Conservation (phyloP, 1,140 invertebrate genomes). For the Mizuhopecten yessoensis region DNA sequence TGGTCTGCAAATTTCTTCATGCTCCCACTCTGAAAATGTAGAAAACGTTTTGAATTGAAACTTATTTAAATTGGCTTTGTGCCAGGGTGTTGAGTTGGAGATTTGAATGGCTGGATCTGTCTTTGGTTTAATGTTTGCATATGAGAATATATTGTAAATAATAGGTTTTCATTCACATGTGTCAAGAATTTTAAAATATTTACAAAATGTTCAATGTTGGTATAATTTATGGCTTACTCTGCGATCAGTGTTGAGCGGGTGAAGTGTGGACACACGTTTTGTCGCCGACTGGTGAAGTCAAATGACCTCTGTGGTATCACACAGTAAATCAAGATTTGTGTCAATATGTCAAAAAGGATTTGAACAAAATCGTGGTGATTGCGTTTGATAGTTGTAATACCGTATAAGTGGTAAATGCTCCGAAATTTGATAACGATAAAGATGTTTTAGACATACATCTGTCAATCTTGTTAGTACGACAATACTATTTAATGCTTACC, state of each 20-base stretch:
- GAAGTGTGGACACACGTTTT: neutral
- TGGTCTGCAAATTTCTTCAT: neutral
- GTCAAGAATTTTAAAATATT: conserved; percentile 30
- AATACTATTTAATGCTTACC: too few species aligned
- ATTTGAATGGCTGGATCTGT: neutral
- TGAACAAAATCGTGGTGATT: neutral
- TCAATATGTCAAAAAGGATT: conserved; percentile 23
- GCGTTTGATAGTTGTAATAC: neutral
- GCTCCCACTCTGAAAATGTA: conserved; percentile 10
- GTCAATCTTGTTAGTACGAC: too few species aligned
- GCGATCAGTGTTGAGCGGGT: neutral
- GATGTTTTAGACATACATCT: too few species aligned
- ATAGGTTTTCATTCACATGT: conserved; percentile 35
- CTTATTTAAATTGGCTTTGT: conserved; percentile 13
- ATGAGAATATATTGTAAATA: conserved; percentile 26
- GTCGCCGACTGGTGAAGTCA: neutral
- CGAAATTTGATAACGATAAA: neutral
- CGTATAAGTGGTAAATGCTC: neutral
- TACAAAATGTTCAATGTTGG: conserved; percentile 24
- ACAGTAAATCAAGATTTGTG: conserved; percentile 39
- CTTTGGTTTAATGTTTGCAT: conserved; percentile 35
- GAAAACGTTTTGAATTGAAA: conserved; percentile 34
- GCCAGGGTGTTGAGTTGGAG: conserved; percentile 10
- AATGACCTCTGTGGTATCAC: neutral
- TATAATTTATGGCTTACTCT: conserved; percentile 22